Evolutionary conservation across 2,888 invertebrate genomes (phyloP).

Genomic region (Seira musarum): DNA sequence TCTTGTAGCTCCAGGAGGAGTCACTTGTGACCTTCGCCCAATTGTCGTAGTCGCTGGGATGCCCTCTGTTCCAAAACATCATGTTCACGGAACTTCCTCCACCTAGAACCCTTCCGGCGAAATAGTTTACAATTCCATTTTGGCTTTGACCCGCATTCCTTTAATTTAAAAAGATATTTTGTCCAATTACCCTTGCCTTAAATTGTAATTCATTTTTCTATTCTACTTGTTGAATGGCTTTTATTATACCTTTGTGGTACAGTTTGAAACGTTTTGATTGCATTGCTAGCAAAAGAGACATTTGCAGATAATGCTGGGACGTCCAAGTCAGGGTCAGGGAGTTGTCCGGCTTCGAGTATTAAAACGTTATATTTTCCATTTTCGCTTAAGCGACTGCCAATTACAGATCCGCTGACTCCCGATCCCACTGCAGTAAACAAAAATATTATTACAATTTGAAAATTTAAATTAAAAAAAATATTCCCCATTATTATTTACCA

Average conservation of each 20-base stretch:
- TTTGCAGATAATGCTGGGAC: neutral
- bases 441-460: no score
- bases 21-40: neutral
- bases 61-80: neutral
- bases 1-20: neutral
- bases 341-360: neutral
- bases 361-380: neutral
- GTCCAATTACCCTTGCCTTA: no score
- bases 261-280: neutral
- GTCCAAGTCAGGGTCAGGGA: neutral
- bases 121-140: constrained; percentile 1
- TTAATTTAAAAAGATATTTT: neutral
- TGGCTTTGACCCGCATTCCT: neutral
- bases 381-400: neutral
- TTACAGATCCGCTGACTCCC: neutral
- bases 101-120: neutral
- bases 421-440: neutral
- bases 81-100: neutral
- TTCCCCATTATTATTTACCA: neutral
- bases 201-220: no score
- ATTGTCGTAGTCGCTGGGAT: neutral
- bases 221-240: no score
- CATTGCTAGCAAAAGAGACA: neutral
- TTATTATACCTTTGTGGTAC: neutral
- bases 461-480: no score